A percentile compares a stretch with the other conserved stretches of the same genome.
phyloP scores from a whole-genome alignment of 2,888 invertebrate species.

The Dynastes grantii region DNA sequence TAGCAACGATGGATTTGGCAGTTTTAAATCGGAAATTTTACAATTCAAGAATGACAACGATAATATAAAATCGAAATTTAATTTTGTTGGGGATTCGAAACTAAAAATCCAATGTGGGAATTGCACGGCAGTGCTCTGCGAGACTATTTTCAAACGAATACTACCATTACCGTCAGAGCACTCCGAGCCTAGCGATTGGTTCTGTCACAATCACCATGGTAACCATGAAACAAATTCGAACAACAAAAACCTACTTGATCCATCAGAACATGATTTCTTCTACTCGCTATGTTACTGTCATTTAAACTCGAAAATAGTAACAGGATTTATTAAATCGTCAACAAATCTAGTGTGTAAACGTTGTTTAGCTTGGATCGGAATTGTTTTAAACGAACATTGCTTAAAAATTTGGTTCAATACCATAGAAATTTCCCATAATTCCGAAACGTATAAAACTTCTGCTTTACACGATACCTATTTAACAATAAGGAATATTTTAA shows the following conservation, averaged over 20 bases:
- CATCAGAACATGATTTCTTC: conserved; percentile 74
- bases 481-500: conserved; percentile 72
- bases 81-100: conserved; percentile 66
- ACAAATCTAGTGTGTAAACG: conserved; percentile 74
- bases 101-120: conserved; percentile 65
- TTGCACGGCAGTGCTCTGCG: conserved; percentile 63
- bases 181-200: conserved; percentile 78
- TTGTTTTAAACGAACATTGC: conserved; percentile 68
- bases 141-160: conserved; percentile 73
- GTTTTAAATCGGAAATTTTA: conserved; percentile 64
- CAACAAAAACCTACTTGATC: conserved; percentile 66
- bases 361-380: conserved; percentile 76
- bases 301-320: conserved; percentile 67
- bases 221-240: conserved; percentile 57
- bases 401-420: conserved; percentile 76
- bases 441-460: conserved; percentile 58
- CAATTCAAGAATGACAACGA: conserved; percentile 52
- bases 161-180: conserved; percentile 77
- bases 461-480: conserved; percentile 73
- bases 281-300: conserved; percentile 75
- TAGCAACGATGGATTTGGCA: conserved; percentile 59
- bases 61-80: conserved; percentile 53
- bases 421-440: conserved; percentile 68
- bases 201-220: conserved; percentile 77
- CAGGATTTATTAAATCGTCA: conserved; percentile 69